Conservation (phyloP, 2,888 invertebrate species). For the Agonopterix heracliana region DNA sequence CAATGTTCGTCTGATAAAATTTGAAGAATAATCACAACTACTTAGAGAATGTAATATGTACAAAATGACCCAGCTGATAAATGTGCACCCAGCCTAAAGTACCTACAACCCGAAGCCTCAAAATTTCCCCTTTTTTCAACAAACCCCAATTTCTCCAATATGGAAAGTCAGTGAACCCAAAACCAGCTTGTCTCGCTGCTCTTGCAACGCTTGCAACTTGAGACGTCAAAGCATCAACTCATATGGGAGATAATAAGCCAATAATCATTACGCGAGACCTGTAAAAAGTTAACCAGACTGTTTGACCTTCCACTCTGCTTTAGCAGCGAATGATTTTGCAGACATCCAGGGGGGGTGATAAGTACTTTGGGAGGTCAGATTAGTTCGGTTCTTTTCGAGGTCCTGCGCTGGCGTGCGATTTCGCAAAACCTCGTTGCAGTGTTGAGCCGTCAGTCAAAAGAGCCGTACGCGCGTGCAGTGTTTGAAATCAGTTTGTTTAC, state of each 20-base stretch:
- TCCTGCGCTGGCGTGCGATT: conserved; percentile 16
- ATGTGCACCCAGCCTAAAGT: too few relatives aligned
- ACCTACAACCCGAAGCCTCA: background rate
- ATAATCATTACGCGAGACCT: conserved; percentile 11
- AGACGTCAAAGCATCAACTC: conserved; percentile 10
- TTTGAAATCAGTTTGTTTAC: background rate
- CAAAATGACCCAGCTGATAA: too few relatives aligned
- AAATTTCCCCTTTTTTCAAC: background rate
- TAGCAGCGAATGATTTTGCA: background rate
- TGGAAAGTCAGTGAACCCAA: conserved; percentile 20
- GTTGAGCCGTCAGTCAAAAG: conserved; percentile 10
- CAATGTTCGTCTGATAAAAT: too few relatives aligned
- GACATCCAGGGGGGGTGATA: background rate
- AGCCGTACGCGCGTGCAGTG: conserved; percentile 7
- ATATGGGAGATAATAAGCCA: conserved; percentile 15
- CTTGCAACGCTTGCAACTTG: background rate
- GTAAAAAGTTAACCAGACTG: conserved; percentile 4
- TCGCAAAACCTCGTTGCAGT: conserved; percentile 18
- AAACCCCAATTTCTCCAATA: conserved; percentile 5
- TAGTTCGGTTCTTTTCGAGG: background rate
- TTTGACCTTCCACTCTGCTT: background rate
- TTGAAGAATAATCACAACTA: too few relatives aligned
- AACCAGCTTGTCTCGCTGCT: conserved; percentile 1
- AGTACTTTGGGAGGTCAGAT: background rate
- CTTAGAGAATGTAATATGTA: too few relatives aligned